These are phyloP conservation scores for Cairina moschata DNA, from an alignment of 2,113 vertebrate genomes.

Conservation along the genomic window DNA sequence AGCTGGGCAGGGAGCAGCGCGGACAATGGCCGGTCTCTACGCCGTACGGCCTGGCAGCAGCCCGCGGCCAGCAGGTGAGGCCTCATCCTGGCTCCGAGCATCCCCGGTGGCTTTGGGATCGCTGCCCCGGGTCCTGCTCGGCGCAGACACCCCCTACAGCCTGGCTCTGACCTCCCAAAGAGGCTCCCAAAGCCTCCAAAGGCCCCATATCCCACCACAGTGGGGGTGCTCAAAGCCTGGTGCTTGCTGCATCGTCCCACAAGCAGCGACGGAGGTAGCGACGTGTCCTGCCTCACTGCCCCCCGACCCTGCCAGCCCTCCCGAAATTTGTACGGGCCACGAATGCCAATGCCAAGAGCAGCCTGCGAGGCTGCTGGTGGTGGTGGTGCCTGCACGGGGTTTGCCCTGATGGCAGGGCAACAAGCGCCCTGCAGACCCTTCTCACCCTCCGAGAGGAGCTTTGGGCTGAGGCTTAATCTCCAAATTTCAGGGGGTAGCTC, in stretches of 20 bases:
- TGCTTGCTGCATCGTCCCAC: background rate
- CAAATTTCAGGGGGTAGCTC: background rate
- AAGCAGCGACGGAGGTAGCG: background rate
- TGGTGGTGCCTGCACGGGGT: background rate
- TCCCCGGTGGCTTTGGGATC: background rate
- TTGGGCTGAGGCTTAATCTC: background rate
- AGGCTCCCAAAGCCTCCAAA: background rate
- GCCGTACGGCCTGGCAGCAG: constrained; percentile 49
- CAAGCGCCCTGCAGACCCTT: background rate
- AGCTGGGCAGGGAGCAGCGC: constrained; percentile 57
- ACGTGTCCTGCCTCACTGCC: no score
- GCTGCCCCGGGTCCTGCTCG: background rate
- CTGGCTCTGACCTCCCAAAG: background rate
- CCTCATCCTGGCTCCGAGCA: background rate
- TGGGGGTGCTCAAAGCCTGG: background rate
- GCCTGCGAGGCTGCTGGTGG: background rate
- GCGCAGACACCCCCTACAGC: background rate
- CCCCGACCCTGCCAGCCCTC: background rate
- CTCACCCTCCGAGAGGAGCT: background rate
- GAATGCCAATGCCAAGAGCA: background rate
- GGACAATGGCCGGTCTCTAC: constrained; percentile 54
- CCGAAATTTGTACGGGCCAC: background rate
- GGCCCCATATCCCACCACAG: background rate
- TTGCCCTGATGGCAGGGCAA: background rate
- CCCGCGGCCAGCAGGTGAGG: constrained; percentile 8